Evolutionary conservation across 2,888 invertebrate species (phyloP).

Genomic region (Drosophila formosana): DNA sequence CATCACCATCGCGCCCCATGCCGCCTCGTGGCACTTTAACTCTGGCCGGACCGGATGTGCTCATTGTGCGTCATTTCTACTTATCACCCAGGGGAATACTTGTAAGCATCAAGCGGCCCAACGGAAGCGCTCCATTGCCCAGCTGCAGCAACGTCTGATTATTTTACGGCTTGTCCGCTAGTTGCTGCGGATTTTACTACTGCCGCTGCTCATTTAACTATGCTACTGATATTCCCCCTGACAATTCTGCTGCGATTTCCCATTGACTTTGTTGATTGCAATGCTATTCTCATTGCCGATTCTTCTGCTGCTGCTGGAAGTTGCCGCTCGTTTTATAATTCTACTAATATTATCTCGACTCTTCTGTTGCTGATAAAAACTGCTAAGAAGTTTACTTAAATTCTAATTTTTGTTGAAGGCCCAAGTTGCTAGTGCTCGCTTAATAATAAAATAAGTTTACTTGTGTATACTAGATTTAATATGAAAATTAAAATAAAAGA

Average conservation of each 20-base stretch:
- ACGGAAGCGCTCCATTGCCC: conserved; percentile 63
- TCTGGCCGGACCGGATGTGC: conserved; percentile 58
- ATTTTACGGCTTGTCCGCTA: neutral
- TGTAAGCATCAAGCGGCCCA: conserved; percentile 12
- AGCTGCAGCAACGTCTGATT: conserved; percentile 15
- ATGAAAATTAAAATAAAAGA: too few relatives aligned
- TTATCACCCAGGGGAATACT: conserved; percentile 63
- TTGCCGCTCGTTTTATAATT: neutral
- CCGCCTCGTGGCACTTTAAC: conserved; percentile 25
- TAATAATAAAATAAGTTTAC: too few relatives aligned
- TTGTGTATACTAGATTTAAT: too few relatives aligned
- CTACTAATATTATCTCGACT: too few relatives aligned
- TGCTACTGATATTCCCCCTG: neutral
- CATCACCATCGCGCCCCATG: conserved; percentile 27
- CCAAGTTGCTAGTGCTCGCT: too few relatives aligned
- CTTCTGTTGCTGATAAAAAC: too few relatives aligned
- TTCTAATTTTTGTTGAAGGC: too few relatives aligned
- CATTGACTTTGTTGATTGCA: neutral
- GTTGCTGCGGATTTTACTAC: neutral
- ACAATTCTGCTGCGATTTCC: neutral
- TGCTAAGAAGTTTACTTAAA: too few relatives aligned
- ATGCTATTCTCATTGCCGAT: neutral
- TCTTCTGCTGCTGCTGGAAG: neutral
- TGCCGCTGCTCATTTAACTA: conserved; percentile 1
- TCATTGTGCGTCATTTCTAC: conserved; percentile 69